phyloP scores from a whole-genome alignment of 2,888 invertebrate species.

The Trichopria drosophilae region DNA sequence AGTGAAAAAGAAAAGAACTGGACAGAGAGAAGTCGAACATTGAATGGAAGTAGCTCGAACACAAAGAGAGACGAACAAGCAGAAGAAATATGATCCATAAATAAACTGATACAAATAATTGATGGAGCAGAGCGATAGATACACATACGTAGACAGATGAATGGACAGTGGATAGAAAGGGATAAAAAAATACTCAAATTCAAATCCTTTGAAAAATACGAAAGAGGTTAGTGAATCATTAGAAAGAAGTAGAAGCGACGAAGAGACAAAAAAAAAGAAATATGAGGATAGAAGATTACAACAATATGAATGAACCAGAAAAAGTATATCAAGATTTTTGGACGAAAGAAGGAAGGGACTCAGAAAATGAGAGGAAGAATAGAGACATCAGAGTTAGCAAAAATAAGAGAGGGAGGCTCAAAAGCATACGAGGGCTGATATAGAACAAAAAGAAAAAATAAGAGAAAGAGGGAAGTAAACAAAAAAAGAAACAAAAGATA shows the following conservation, averaged over 20 bases:
- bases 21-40: no score
- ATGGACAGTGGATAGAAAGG: not conserved
- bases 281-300: not conserved
- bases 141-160: no score
- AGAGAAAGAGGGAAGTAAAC: not conserved
- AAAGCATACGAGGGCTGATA: no score
- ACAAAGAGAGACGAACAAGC: no score
- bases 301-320: not conserved
- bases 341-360: not conserved
- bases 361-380: not conserved
- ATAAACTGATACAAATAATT: no score
- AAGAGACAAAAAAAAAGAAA: not conserved
- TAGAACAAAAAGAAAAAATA: not conserved
- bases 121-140: no score
- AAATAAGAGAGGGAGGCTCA: no score
- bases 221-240: not conserved
- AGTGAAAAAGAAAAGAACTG: no score
- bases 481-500: not conserved
- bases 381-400: not conserved
- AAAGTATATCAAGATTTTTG: not conserved
- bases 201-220: not conserved
- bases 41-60: no score
- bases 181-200: not conserved
- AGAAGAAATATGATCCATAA: no score
- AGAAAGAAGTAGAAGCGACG: not conserved